These are phyloP conservation scores for Drosophila tani DNA, from an alignment of 1,140 invertebrate species.

Conservation along the genomic window DNA sequence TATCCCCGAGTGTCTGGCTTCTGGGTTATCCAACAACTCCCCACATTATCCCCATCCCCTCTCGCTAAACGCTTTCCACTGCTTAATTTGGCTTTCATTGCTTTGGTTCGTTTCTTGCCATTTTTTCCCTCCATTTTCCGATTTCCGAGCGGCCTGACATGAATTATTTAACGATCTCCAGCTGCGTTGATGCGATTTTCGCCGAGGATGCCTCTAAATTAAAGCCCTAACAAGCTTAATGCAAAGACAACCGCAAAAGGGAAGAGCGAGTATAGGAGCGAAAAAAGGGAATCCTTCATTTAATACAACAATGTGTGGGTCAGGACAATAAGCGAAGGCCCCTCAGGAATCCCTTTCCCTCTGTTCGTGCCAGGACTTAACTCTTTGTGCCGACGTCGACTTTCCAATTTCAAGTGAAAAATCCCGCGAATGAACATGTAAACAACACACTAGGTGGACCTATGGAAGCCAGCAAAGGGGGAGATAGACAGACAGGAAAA, in stretches of 20 bases:
- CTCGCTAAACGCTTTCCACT: slow-evolving; percentile 75
- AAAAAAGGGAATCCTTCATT: slow-evolving; percentile 65
- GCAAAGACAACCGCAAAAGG: slow-evolving; percentile 58
- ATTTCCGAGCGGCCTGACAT: slow-evolving; percentile 62
- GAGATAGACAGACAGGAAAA: slow-evolving; percentile 27
- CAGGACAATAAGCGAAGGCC: slow-evolving; percentile 60
- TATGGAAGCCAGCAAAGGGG: slow-evolving; percentile 22
- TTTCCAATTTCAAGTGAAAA: slow-evolving; percentile 82
- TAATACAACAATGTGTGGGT: slow-evolving; percentile 66
- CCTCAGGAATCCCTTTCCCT: slow-evolving; percentile 2
- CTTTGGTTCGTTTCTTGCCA: slow-evolving; percentile 51
- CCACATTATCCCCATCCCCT: slow-evolving; percentile 9
- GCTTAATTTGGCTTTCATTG: slow-evolving; percentile 83
- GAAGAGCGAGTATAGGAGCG: not conserved
- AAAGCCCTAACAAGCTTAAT: slow-evolving; percentile 80
- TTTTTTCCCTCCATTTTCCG: slow-evolving; percentile 31
- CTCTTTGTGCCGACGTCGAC: slow-evolving; percentile 74
- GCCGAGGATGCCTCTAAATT: slow-evolving; percentile 71
- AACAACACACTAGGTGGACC: slow-evolving; percentile 75
- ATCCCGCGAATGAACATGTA: slow-evolving; percentile 82
- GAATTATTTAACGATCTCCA: slow-evolving; percentile 82
- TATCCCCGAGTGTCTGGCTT: slow-evolving; percentile 17
- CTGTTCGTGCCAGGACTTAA: slow-evolving; percentile 53
- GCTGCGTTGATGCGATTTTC: slow-evolving; percentile 78
- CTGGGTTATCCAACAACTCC: slow-evolving; percentile 41